Percentiles rank a stretch among this genome's conserved stretches.
Conservation (phyloP, 1,140 invertebrate species). For the Bombus pascuorum region DNA sequence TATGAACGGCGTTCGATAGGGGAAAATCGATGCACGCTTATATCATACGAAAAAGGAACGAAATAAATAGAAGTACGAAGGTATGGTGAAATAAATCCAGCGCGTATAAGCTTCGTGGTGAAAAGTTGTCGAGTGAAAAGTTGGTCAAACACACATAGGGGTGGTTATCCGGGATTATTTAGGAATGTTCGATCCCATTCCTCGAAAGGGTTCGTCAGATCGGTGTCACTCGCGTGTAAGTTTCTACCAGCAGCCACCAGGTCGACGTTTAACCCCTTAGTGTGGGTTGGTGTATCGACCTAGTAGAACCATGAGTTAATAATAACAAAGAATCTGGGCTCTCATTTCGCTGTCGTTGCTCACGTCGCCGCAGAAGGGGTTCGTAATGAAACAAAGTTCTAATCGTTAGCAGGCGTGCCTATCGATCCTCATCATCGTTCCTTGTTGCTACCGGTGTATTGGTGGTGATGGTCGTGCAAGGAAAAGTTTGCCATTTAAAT, state of each 20-base stretch:
- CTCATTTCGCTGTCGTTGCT: conserved; percentile 56
- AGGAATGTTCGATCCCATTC: conserved; percentile 19
- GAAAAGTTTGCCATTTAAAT: conserved; percentile 58
- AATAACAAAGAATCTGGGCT: conserved; percentile 63
- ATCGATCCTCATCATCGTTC: conserved; percentile 54
- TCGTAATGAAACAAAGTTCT: conserved; percentile 66
- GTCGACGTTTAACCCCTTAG: conserved; percentile 52
- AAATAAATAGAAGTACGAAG: not conserved
- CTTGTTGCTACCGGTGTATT: conserved; percentile 10
- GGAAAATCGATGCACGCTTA: conserved; percentile 4
- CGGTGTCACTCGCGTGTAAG: conserved; percentile 46
- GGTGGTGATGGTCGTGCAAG: conserved; percentile 3
- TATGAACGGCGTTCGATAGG: conserved; percentile 29
- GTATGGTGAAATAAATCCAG: not conserved
- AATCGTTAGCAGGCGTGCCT: conserved; percentile 53
- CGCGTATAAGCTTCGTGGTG: not conserved
- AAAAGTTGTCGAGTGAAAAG: not conserved
- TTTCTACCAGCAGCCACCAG: conserved; percentile 9
- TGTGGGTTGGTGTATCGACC: conserved; percentile 59
- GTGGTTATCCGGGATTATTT: not conserved
- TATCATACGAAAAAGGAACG: not conserved
- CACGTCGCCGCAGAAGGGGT: conserved; percentile 50
- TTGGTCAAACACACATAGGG: not conserved
- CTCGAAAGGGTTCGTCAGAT: conserved; percentile 3
- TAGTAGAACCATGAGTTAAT: conserved; percentile 56